A percentile compares a stretch with the other conserved stretches of the same genome.
Conservation (phyloP, 2,888 invertebrate genomes). For the Tetrapedia diversipes region DNA sequence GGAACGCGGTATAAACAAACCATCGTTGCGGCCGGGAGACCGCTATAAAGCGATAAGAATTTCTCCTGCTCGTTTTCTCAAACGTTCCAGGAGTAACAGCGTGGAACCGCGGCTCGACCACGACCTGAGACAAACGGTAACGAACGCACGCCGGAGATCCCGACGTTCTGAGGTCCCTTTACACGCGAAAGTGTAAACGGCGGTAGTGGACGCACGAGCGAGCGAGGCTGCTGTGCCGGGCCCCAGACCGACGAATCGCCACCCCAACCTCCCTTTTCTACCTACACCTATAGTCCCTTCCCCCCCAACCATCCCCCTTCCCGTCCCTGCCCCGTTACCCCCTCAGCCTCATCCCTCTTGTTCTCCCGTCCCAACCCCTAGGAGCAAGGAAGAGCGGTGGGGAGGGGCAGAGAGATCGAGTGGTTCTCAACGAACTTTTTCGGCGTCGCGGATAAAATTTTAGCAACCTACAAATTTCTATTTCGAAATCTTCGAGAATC, state of each 20-base stretch:
- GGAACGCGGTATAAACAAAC: constrained; percentile 52
- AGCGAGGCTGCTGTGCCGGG: constrained; percentile 54
- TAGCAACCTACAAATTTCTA: background rate
- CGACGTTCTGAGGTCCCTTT: constrained; percentile 60
- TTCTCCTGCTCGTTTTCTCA: constrained; percentile 58
- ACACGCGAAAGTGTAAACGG: constrained; percentile 76
- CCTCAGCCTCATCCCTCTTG: constrained; percentile 38
- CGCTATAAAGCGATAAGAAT: constrained; percentile 53
- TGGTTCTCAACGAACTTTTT: constrained; percentile 66
- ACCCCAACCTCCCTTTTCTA: constrained; percentile 46
- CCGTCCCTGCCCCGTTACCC: constrained; percentile 42
- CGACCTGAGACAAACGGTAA: constrained; percentile 76
- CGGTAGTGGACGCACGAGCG: constrained; percentile 72
- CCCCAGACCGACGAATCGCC: constrained; percentile 57
- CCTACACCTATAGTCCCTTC: constrained; percentile 53
- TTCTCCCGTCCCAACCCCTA: constrained; percentile 35
- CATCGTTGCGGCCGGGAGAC: constrained; percentile 47
- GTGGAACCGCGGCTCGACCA: constrained; percentile 69
- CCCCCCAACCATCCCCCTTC: constrained; percentile 17
- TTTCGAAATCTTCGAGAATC: background rate
- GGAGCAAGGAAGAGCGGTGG: constrained; percentile 50
- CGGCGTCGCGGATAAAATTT: constrained; percentile 23
- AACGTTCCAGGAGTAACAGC: constrained; percentile 59
- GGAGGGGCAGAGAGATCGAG: constrained; percentile 66
- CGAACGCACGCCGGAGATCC: constrained; percentile 64